phyloP scores from a whole-genome alignment of 1,140 invertebrate genomes.

The Rhynchophorus ferrugineus region DNA sequence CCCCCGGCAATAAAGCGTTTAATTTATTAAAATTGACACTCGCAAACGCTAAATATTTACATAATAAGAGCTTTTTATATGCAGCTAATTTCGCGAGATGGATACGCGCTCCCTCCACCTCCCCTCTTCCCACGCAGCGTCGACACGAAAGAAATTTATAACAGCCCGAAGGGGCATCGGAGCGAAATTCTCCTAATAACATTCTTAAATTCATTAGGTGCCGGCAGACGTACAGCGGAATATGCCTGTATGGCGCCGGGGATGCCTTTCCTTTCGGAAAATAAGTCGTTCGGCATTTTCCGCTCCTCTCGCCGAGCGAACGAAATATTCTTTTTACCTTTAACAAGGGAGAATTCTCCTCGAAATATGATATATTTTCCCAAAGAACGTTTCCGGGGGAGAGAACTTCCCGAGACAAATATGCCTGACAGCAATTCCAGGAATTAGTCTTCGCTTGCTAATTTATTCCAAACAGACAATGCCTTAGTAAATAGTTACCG shows the following conservation, averaged over 20 bases:
- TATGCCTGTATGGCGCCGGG: not conserved
- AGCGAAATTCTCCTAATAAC: not conserved
- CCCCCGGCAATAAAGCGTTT: slow-evolving; percentile 11
- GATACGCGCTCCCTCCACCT: not conserved
- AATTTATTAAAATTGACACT: slow-evolving; percentile 19
- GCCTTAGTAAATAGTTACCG: too few species aligned
- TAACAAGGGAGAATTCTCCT: not conserved
- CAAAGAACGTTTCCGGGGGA: too few species aligned
- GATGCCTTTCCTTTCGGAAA: not conserved
- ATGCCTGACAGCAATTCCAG: too few species aligned
- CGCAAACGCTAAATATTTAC: slow-evolving; percentile 7
- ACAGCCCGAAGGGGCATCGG: not conserved
- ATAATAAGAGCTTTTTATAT: not conserved
- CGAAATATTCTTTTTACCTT: not conserved
- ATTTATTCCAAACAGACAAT: too few species aligned
- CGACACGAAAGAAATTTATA: not conserved
- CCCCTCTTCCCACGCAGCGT: not conserved
- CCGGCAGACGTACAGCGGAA: not conserved
- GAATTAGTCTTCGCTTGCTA: too few species aligned
- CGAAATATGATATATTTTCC: not conserved
- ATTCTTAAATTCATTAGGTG: not conserved
- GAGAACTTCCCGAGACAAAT: too few species aligned
- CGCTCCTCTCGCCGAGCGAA: not conserved
- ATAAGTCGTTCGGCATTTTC: not conserved
- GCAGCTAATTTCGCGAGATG: not conserved